Percentiles rank a stretch among this genome's conserved stretches.
Evolutionary conservation across 2,888 invertebrate genomes (phyloP).

Genomic region (Nomada fabriciana): DNA sequence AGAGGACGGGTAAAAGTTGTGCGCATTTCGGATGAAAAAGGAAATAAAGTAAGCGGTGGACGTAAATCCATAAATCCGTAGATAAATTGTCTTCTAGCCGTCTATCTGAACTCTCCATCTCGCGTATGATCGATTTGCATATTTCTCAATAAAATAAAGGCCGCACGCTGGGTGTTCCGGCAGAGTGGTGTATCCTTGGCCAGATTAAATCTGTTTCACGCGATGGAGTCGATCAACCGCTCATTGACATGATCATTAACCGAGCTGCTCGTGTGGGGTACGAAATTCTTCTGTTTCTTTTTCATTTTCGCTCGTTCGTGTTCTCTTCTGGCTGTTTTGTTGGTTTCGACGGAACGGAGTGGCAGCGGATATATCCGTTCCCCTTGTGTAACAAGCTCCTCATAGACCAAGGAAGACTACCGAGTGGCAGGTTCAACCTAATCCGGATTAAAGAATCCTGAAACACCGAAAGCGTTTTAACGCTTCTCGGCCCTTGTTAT

Average conservation of each 20-base stretch:
- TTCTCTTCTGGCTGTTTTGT: too few species aligned
- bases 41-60: background rate
- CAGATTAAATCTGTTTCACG: conserved; percentile 57
- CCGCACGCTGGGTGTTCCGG: conserved; percentile 60
- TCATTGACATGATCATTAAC: conserved; percentile 69
- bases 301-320: background rate
- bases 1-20: background rate
- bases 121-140: conserved; percentile 35
- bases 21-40: background rate
- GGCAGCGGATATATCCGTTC: conserved; percentile 33
- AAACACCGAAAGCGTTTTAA: conserved; percentile 83
- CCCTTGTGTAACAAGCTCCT: conserved; percentile 50
- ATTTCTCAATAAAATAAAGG: conserved; percentile 44
- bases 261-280: conserved; percentile 25
- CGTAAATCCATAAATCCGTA: conserved; percentile 19
- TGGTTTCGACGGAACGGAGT: too few species aligned
- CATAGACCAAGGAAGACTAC: conserved; percentile 64
- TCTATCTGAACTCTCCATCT: conserved; percentile 23
- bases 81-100: conserved; percentile 3
- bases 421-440: conserved; percentile 76
- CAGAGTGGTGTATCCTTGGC: conserved; percentile 10
- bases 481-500: conserved; percentile 65
- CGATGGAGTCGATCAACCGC: conserved; percentile 63
- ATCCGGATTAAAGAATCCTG: conserved; percentile 83
- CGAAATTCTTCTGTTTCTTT: background rate